These are phyloP conservation scores for Caenorhabditis inopinata DNA, from an alignment of 1,140 invertebrate species.

Conservation along the genomic window DNA sequence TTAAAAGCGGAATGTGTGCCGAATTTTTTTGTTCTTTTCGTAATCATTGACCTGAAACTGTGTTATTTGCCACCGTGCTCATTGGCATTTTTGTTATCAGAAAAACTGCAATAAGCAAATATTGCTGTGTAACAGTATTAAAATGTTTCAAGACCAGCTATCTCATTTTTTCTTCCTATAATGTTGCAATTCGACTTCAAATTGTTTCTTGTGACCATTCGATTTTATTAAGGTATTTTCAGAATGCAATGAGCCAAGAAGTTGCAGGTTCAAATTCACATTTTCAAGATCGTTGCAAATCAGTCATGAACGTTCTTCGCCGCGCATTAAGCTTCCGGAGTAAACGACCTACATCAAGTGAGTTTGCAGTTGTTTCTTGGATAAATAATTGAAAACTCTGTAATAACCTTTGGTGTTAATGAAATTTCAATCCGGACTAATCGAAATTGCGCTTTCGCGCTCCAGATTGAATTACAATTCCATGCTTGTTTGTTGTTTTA, in stretches of 20 bases:
- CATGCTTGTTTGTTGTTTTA: too few relatives aligned
- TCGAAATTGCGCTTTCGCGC: too few relatives aligned
- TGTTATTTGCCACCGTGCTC: conserved; percentile 9
- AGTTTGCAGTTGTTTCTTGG: too few relatives aligned
- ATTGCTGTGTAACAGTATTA: background rate
- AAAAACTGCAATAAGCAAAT: background rate
- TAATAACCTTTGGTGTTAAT: too few relatives aligned
- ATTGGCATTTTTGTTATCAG: background rate
- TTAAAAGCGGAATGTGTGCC: too few relatives aligned
- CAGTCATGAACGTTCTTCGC: conserved; percentile 29
- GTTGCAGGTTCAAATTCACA: background rate
- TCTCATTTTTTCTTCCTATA: background rate
- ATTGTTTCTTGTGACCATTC: background rate
- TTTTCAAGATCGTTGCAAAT: background rate
- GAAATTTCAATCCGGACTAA: too few relatives aligned
- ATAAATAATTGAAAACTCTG: too few relatives aligned
- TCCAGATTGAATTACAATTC: too few relatives aligned
- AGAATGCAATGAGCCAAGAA: conserved; percentile 34
- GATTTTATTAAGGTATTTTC: background rate
- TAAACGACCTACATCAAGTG: background rate
- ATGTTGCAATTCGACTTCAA: background rate
- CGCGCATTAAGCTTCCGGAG: conserved; percentile 20
- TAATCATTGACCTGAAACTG: background rate
- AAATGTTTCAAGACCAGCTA: conserved; percentile 24
- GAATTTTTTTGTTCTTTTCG: too few relatives aligned